Base-by-base conservation (phyloP, 2,888 invertebrate species). In the Nymphalis c-album region DNA sequence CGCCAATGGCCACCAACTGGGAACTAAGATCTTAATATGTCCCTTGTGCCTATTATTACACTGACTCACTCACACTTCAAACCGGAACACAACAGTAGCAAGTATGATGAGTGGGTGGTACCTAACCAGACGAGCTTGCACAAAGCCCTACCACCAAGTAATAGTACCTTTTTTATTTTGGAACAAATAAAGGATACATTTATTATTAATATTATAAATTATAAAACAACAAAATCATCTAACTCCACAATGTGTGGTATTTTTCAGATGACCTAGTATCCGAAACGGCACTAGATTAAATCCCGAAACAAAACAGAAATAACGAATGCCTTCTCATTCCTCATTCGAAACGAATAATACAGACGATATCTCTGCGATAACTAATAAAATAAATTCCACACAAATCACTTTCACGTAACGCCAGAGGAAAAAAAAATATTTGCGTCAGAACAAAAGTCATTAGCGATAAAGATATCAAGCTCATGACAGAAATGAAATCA, bases 401-500 rank as follows among this genome's bases (percentile, higher is more conserved):
- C 40, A 64, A 59, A 68, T 62, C 64, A 64, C 57, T 57, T 68
- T 68, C 48, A 47, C 63, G 13, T 45, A 40, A 59, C 53, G 40
- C 46, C 16, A 63, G 31, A 31, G 18, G 22, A 63, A 40, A 70
- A 66, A n/a, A 70, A 69, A 65, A 64, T 53, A 62, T 66, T 53
- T 63, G 51, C 71, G 63, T 67, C 70, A 71, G 69, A 71, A 68
- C 64, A 60, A 74, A 71, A 73, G 63, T 75, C 75, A 75, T 75
- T 75, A 75, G 75, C 64, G 69, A 69, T 46, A 71, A 60, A 71
- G 60, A 73, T 77, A 83, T 81, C 82, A 74, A 77, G 74, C 71
- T 80, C 77, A 55, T 81, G 82, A 79, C 80, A 77, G 75, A 76
- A 82, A 88, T 90, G 89, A 90, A 90, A 86, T 90, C 90, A 90